Conservation (phyloP, 2,888 invertebrate genomes). For the Drosophila austrosaltans region DNA sequence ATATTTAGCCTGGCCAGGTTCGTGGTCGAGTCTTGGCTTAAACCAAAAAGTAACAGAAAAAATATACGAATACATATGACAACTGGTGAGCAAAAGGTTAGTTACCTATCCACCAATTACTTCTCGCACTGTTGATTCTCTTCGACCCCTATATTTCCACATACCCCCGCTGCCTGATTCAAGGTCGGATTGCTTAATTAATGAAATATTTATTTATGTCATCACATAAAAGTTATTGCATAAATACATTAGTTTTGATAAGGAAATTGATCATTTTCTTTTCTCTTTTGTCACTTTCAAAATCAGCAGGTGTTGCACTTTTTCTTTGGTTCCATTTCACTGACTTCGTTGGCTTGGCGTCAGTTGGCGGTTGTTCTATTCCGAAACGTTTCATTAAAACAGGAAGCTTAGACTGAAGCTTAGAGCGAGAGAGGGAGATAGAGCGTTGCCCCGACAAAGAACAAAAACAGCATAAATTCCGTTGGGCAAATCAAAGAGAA, state of each 20-base stretch:
- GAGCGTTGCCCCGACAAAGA: neutral
- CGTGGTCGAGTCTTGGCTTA: slow-evolving; percentile 34
- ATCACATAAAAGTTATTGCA: slow-evolving; percentile 51
- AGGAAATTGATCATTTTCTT: slow-evolving; percentile 13
- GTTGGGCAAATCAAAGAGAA: neutral
- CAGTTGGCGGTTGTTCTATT: slow-evolving; percentile 34
- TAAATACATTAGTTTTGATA: slow-evolving; percentile 50
- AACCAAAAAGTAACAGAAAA: slow-evolving; percentile 53
- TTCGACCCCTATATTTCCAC: slow-evolving; percentile 2
- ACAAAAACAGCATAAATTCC: neutral
- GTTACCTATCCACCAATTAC: slow-evolving; percentile 22
- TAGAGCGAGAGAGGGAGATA: neutral
- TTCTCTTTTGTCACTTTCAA: slow-evolving; percentile 54
- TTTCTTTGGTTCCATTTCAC: slow-evolving; percentile 60
- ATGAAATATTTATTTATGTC: slow-evolving; percentile 48
- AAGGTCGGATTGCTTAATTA: slow-evolving; percentile 51
- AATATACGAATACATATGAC: slow-evolving; percentile 16
- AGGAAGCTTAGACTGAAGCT: slow-evolving; percentile 40
- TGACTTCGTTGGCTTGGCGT: slow-evolving; percentile 38
- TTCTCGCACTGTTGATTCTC: slow-evolving; percentile 20
- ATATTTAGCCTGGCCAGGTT: slow-evolving; percentile 52
- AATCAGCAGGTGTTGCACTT: slow-evolving; percentile 60
- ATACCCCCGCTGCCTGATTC: neutral
- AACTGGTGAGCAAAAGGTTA: slow-evolving; percentile 57
- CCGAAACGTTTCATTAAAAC: slow-evolving; percentile 26